Evolutionary conservation across 2,888 invertebrate species (phyloP).

Genomic region (Steromphala cineraria): DNA sequence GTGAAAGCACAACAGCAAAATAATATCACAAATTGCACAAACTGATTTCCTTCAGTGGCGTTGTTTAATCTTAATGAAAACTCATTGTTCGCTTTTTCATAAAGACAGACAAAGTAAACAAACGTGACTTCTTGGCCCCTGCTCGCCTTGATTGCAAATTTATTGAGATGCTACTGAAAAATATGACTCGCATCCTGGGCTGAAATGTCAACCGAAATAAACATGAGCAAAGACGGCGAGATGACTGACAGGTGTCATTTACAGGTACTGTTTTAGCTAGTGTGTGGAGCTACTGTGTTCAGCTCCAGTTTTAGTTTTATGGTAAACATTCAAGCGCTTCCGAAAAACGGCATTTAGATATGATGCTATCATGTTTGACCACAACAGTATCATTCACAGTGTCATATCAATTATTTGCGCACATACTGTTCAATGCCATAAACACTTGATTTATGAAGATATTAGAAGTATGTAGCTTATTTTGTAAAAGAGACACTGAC

Average conservation of each 20-base stretch:
- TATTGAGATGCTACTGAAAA: background rate
- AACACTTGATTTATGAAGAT: too few species aligned
- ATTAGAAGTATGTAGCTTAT: too few species aligned
- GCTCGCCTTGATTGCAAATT: conserved; percentile 8
- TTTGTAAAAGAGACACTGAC: too few species aligned
- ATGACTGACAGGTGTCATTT: background rate
- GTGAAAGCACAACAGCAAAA: background rate
- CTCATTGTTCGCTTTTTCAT: background rate
- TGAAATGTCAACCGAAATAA: background rate
- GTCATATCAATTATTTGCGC: too few species aligned
- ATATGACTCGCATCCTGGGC: background rate
- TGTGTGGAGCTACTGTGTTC: too few species aligned
- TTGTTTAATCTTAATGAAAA: background rate
- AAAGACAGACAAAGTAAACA: background rate
- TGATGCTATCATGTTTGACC: too few species aligned
- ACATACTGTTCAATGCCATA: too few species aligned
- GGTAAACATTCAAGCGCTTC: too few species aligned
- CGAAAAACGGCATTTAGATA: too few species aligned
- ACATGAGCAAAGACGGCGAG: background rate
- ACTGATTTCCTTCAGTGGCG: background rate
- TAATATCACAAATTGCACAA: background rate
- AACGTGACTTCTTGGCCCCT: background rate
- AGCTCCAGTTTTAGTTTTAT: too few species aligned
- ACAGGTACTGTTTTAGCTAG: background rate
- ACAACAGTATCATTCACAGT: too few species aligned